phyloP scores from a whole-genome alignment of 35 echinoderm and acorn worm genomes.

The Nesometra sesokonis region DNA sequence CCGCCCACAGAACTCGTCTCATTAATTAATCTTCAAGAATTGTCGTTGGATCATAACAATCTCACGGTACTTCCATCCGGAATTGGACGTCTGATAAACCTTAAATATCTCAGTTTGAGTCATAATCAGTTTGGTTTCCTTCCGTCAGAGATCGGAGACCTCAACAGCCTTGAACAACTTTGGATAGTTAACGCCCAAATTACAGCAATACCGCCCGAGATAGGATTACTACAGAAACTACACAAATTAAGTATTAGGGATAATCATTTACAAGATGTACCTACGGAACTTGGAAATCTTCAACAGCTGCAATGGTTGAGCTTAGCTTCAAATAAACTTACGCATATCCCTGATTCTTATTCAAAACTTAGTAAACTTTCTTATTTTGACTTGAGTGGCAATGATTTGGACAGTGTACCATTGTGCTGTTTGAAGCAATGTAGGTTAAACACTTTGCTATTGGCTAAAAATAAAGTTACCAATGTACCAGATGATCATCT shows the following conservation, averaged over 20 bases:
- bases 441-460: constrained; percentile 45
- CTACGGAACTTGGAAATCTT: constrained; percentile 53
- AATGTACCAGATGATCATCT: constrained; percentile 64
- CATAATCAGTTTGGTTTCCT: constrained; percentile 73
- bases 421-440: constrained; percentile 27
- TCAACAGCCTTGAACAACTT: constrained; percentile 56
- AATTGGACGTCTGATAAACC: constrained; percentile 54
- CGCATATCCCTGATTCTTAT: constrained; percentile 41
- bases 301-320: constrained; percentile 56
- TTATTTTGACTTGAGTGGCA: constrained; percentile 76
- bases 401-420: constrained; percentile 35
- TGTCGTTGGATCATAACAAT: constrained; percentile 79
- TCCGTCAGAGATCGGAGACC: constrained; percentile 81
- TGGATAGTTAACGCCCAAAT: constrained; percentile 67
- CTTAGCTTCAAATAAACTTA: constrained; percentile 50
- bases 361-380: constrained; percentile 44
- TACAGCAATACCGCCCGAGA: constrained; percentile 47
- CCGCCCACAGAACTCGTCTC: constrained; percentile 68
- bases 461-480: constrained; percentile 56
- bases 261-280: constrained; percentile 56
- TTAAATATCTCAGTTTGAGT: constrained; percentile 77
- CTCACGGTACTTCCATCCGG: constrained; percentile 77
- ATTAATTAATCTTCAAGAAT: constrained; percentile 50
- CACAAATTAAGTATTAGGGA: constrained; percentile 71
- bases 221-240: constrained; percentile 52